Evolutionary conservation across 2,113 vertebrate species (phyloP), one percentile per base, ranked within the genome.

Genomic region (Pithys albifrons): DNA sequence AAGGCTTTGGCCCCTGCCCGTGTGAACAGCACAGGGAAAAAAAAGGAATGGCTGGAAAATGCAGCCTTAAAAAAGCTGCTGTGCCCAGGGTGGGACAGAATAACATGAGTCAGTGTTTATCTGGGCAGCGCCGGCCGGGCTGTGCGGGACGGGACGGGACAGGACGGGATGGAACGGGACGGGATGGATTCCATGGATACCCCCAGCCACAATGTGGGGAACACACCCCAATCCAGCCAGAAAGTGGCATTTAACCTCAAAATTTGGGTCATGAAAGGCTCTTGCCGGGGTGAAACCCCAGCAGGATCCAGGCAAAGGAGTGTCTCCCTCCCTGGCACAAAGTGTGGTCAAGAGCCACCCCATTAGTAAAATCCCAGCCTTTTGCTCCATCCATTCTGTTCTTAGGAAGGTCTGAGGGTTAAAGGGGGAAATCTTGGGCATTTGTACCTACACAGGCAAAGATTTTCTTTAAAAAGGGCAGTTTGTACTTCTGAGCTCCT

Each of bases 81-180:
- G 71, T 94, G 89, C 94, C 95, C 93, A 66, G 96, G 91, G 88
- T 86, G 91, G 85, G 91, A 93, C 88, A 49, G 90, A 95, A 91
- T 79, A 95, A 90, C 91, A 12, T 96, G 93, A 96, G 93, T 97
- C 94, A 93, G 79, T 84, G 93, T 96, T 84, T 91, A 13, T 94
- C 78, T 89, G 84, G 89, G 89, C 96, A 96, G 73, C 59, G 74
- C 48, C 4, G 5, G 55, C n/a, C 3, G 1, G 90, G 87, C 81
- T 55, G 75, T 0, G 29, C 22, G 0, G 83, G 91, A 33, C 20
- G 3, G 76, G 74, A 70, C 23, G 12, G 48, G 8, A 14, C 49
- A 20, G 49, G 49, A 25, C 22, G 0, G 83, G 91, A 33, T n/a
- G n/a, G n/a, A n/a, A n/a, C 2, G 1, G 49, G 69, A 14, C 3